Base-by-base conservation (phyloP, 2,888 invertebrate species). In the Lycaena phlaeas region DNA sequence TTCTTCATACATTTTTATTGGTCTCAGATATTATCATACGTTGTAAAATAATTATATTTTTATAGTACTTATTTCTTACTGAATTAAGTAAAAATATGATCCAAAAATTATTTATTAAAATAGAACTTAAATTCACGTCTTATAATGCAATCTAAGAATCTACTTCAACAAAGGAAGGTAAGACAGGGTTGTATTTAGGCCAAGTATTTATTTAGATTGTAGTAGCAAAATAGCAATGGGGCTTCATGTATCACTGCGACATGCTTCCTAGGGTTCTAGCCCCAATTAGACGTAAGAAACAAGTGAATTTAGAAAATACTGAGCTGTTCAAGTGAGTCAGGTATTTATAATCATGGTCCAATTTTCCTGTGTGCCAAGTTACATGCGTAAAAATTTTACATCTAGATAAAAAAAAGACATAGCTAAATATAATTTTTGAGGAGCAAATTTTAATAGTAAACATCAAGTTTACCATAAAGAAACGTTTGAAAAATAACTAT, bases 181-280 rank as follows among this genome's bases (percentile, higher is more conserved):
- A 42, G 41, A 46, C 49, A 46, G 46, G 64, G 57, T 64, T 68
- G 64, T 68, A 68, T 65, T 67, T 71, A 73, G 68, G 62, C 57
- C 56, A 66, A 68, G 62, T 76, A 75, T 73, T 74, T 75, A 75
- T 69, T 68, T 67, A 64, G 64, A 51, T 55, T 57, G 54, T 56
- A 49, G 54, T 68, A 68, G 46, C 45, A 58, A 52, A 54, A 52
- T 58, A 54, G 48, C 49, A 47, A 40, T 38, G 28, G 43, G 51
- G 56, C 55, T 43, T 42, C 30, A 30, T 25, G 42, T 39, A 14
- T 39, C 44, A 40, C 22, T 22, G 22, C 22, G 22, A 3, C 9
- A 14, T 34, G 34, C 22, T 34, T 34, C 34, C 34, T 34, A 34
- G 34, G 34, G 34, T 22, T 9, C 11, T 18, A 2, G 17, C 46